These are phyloP conservation scores for Himantopus leucocephalus DNA, from an alignment of 2,113 vertebrate genomes.

Conservation along the genomic window DNA sequence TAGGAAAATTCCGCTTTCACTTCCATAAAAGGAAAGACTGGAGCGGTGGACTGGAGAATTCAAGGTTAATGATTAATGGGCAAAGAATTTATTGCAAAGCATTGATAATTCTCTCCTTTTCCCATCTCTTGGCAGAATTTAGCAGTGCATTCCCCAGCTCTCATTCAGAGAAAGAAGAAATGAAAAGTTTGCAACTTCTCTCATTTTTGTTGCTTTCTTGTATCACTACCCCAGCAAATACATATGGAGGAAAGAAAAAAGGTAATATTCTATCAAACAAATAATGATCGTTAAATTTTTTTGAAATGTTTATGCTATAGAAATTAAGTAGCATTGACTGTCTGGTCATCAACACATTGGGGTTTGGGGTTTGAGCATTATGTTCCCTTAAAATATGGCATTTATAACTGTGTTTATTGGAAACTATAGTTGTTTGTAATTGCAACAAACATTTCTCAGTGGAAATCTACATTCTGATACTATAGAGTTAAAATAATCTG, in stretches of 20 bases:
- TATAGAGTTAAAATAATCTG: background rate
- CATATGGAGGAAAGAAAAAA: constrained; percentile 52
- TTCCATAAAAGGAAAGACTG: constrained; percentile 1
- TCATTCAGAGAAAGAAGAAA: constrained; percentile 44
- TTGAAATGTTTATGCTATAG: background rate
- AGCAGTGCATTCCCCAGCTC: constrained; percentile 1
- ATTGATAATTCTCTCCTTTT: constrained; percentile 7
- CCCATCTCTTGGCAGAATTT: constrained; percentile 55
- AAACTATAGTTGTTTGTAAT: background rate
- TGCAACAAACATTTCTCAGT: background rate
- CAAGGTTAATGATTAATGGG: constrained; percentile 78
- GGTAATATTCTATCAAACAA: constrained; percentile 66
- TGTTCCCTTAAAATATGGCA: background rate
- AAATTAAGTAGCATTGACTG: background rate
- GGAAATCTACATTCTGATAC: background rate
- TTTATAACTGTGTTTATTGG: background rate
- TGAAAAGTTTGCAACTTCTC: constrained; percentile 57
- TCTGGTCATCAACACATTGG: background rate
- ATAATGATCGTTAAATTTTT: background rate
- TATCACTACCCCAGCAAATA: constrained; percentile 19
- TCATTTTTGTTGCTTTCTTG: constrained; percentile 52
- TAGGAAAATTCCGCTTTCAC: background rate
- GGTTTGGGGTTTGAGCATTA: background rate
- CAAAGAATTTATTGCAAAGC: constrained; percentile 37
- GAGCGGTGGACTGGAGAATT: background rate